phyloP scores from a whole-genome alignment of 2,113 vertebrate species.

The Gobio gobio region DNA sequence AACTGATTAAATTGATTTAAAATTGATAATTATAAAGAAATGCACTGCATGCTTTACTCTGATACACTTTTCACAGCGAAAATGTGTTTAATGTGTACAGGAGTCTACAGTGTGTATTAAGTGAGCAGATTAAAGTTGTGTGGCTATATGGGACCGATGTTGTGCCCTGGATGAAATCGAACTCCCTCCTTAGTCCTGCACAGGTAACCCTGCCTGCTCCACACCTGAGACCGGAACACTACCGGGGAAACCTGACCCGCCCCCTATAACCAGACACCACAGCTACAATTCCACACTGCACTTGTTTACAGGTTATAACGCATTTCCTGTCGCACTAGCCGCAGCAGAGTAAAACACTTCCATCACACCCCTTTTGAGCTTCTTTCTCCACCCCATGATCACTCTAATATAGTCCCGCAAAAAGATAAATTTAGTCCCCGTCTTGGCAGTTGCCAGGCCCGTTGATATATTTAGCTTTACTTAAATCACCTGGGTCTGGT shows the following conservation, averaged over 20 bases:
- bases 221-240: neutral
- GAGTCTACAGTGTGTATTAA: neutral
- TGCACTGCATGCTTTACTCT: neutral
- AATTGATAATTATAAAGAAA: neutral
- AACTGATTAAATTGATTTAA: no score
- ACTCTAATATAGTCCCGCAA: conserved; percentile 64
- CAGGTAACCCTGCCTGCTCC: conserved; percentile 17
- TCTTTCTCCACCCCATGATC: conserved; percentile 46
- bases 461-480: conserved; percentile 76
- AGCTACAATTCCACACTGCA: conserved; percentile 41
- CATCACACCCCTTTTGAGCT: conserved; percentile 62
- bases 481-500: conserved; percentile 74
- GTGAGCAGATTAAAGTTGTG: neutral
- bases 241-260: neutral
- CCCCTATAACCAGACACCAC: conserved; percentile 19
- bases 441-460: conserved; percentile 72
- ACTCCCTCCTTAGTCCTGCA: neutral
- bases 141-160: no score
- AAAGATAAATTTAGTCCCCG: conserved; percentile 65
- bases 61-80: neutral
- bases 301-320: conserved; percentile 66
- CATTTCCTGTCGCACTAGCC: conserved; percentile 61
- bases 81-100: neutral
- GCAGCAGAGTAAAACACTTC: conserved; percentile 59
- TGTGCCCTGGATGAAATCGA: neutral